Percentiles rank a stretch among this genome's conserved stretches.
Evolutionary conservation across 2,113 vertebrate genomes (phyloP).

Genomic region (Furnarius figulus): DNA sequence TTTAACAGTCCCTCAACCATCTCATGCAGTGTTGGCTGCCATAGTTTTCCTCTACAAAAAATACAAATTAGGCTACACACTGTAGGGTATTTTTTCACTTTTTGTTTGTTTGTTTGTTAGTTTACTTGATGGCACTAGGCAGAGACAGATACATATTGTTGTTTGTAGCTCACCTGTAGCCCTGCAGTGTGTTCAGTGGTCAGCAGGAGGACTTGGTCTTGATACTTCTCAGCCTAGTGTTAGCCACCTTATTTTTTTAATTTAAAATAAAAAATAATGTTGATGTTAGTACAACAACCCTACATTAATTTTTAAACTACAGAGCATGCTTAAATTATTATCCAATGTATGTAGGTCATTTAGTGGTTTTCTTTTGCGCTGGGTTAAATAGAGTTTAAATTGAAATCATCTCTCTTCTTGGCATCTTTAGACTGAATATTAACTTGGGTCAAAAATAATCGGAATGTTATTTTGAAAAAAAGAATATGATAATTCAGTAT

Average conservation of each 20-base stretch:
- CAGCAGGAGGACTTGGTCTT: neutral
- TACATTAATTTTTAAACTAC: neutral
- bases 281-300: neutral
- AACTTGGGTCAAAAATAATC: constrained; percentile 17
- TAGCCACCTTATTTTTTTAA: neutral
- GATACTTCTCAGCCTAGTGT: neutral
- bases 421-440: constrained; percentile 18
- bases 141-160: neutral
- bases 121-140: neutral
- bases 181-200: neutral
- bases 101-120: neutral
- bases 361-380: neutral
- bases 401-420: neutral
- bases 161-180: neutral
- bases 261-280: neutral
- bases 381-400: neutral
- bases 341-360: neutral
- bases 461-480: neutral
- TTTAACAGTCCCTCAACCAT: neutral
- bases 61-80: neutral
- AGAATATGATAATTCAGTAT: neutral
- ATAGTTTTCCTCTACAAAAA: neutral
- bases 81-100: neutral
- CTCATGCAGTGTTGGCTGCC: neutral
- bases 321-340: neutral